A percentile compares a stretch with the other conserved stretches of the same genome.
Evolutionary conservation across 2,888 invertebrate species (phyloP).

Genomic region (Drosophila siamana): DNA sequence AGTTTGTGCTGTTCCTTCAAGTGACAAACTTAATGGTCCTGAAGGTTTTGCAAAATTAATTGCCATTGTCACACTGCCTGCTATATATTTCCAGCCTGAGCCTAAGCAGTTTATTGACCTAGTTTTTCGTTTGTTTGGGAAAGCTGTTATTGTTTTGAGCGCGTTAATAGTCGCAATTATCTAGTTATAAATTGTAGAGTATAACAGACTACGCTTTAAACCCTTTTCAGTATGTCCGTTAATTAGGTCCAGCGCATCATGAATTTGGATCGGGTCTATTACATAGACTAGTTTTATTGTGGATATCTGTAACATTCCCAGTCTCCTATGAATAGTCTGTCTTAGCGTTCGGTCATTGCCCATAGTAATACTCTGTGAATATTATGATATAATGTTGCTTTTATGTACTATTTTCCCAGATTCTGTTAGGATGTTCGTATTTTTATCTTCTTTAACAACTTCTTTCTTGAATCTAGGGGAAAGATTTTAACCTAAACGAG

Average conservation of each 20-base stretch:
- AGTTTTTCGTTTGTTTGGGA: not conserved
- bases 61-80: too few species aligned
- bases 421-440: not conserved
- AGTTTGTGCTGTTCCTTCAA: too few species aligned
- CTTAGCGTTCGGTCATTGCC: too few species aligned
- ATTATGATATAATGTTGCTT: not conserved
- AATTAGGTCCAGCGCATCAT: too few species aligned
- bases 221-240: too few species aligned
- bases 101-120: not conserved
- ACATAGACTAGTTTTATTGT: not conserved
- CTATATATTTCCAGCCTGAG: slow-evolving; percentile 1
- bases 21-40: too few species aligned
- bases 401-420: not conserved
- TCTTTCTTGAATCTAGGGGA: too few species aligned
- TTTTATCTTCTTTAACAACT: too few species aligned
- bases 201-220: too few species aligned
- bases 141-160: not conserved
- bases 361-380: not conserved
- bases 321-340: not conserved
- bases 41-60: too few species aligned
- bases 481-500: too few species aligned
- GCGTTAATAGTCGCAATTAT: not conserved
- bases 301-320: not conserved
- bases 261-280: too few species aligned
- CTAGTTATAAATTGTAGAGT: not conserved